Conservation (phyloP, 1,140 invertebrate genomes). For the Anastrepha ludens region DNA sequence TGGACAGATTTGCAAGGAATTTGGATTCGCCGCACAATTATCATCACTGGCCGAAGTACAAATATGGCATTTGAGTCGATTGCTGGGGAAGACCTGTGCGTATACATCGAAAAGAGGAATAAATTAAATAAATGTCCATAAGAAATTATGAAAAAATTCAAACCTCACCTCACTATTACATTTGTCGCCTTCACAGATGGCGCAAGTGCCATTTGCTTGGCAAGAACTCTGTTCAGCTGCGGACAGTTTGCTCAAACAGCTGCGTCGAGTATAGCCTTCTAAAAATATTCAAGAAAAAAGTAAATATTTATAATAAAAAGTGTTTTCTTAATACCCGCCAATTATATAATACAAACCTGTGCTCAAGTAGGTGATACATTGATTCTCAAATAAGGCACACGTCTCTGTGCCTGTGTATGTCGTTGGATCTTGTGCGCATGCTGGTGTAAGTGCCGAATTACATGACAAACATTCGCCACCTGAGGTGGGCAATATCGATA, state of each 20-base stretch:
- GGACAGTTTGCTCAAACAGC: slow-evolving; percentile 61
- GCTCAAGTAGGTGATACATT: slow-evolving; percentile 61
- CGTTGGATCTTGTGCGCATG: slow-evolving; percentile 65
- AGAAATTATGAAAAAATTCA: not conserved
- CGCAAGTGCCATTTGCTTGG: slow-evolving; percentile 62
- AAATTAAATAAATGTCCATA: not conserved
- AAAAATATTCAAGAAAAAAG: slow-evolving; percentile 55
- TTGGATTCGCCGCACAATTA: slow-evolving; percentile 60
- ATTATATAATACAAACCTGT: not conserved
- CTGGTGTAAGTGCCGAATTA: slow-evolving; percentile 63
- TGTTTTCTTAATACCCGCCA: no score
- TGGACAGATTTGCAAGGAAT: slow-evolving; percentile 63
- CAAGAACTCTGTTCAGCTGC: slow-evolving; percentile 59
- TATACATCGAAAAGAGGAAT: not conserved
- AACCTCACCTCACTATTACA: slow-evolving; percentile 62
- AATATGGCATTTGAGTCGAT: slow-evolving; percentile 66
- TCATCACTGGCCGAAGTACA: slow-evolving; percentile 62
- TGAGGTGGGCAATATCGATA: slow-evolving; percentile 58
- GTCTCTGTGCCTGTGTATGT: slow-evolving; percentile 49
- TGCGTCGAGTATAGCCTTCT: slow-evolving; percentile 64
- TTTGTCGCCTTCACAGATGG: slow-evolving; percentile 62
- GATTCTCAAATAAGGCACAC: slow-evolving; percentile 60
- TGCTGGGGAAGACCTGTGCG: slow-evolving; percentile 62
- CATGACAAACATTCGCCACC: slow-evolving; percentile 62
- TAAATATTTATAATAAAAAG: not conserved